These are phyloP conservation scores for Strix aluco DNA, from an alignment of 2,113 vertebrate species.

Conservation along the genomic window DNA sequence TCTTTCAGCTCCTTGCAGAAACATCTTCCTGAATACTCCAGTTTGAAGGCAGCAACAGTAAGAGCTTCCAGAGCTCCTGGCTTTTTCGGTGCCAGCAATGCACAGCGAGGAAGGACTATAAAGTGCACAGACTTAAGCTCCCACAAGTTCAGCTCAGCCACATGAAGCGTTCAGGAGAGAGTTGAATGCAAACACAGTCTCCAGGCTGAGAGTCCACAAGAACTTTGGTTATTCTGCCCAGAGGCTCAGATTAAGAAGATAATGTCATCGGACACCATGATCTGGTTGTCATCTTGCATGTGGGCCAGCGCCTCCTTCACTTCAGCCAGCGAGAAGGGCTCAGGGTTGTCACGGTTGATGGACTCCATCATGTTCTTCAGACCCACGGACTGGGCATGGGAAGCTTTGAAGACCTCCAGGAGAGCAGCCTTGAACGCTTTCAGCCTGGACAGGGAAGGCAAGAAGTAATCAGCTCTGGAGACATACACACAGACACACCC, in stretches of 20 bases:
- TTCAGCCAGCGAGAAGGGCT: constrained; percentile 78
- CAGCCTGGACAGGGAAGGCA: constrained; percentile 70
- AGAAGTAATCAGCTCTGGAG: neutral
- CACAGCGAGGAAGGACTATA: neutral
- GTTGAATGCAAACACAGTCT: neutral
- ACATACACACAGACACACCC: neutral
- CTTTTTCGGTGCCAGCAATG: neutral
- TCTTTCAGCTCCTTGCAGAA: neutral
- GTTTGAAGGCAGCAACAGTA: neutral
- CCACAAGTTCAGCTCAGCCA: neutral
- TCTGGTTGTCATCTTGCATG: constrained; percentile 97
- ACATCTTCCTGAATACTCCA: neutral
- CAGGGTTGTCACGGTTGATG: constrained; percentile 79
- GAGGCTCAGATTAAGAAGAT: constrained; percentile 90
- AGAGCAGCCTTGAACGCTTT: constrained; percentile 91
- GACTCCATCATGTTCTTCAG: constrained; percentile 79
- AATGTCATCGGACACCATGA: constrained; percentile 96
- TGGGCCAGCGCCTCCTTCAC: constrained; percentile 81
- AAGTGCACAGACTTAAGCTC: neutral
- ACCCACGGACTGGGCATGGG: constrained; percentile 90
- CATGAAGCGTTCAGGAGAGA: neutral
- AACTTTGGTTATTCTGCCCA: neutral
- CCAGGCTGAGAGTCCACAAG: neutral
- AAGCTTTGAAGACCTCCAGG: constrained; percentile 85
- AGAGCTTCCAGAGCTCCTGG: neutral